These are phyloP conservation scores for Doryteuthis pealeii DNA, from an alignment of 1,140 invertebrate genomes.

Conservation along the genomic window DNA sequence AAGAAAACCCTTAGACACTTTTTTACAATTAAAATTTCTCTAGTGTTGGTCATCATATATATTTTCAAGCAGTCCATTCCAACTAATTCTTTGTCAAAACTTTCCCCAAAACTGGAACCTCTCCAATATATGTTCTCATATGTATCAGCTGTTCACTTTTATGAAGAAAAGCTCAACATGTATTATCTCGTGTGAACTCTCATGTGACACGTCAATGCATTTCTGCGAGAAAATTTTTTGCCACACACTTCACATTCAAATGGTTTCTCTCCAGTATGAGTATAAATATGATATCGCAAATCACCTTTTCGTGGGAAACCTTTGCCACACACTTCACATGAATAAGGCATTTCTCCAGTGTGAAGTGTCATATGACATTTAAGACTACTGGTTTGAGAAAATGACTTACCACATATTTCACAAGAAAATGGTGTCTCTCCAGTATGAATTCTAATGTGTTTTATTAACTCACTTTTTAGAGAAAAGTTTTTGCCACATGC, in stretches of 20 bases:
- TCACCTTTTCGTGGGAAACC: slow-evolving; percentile 3
- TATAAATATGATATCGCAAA: slow-evolving; percentile 72
- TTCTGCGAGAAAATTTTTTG: slow-evolving; percentile 18
- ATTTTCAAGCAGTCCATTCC: no score
- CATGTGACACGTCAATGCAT: slow-evolving; percentile 20
- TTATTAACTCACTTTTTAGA: slow-evolving; percentile 84
- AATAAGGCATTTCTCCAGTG: slow-evolving; percentile 21
- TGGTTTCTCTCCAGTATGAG: slow-evolving; percentile 71
- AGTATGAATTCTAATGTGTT: slow-evolving; percentile 53
- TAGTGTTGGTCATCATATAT: no score
- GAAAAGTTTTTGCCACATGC: no score
- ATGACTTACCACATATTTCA: no score
- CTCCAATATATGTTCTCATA: slow-evolving; percentile 50
- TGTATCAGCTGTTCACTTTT: slow-evolving; percentile 19
- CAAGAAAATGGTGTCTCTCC: slow-evolving; percentile 11
- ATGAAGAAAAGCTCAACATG: slow-evolving; percentile 19
- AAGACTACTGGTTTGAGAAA: slow-evolving; percentile 11
- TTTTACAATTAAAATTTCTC: no score
- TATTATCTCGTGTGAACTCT: slow-evolving; percentile 19
- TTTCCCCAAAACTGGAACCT: no score
- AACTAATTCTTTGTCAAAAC: no score
- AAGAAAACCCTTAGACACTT: no score
- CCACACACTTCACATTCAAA: slow-evolving; percentile 22
- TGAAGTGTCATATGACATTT: slow-evolving; percentile 21
- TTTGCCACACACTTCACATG: slow-evolving; percentile 22